Conservation (phyloP, 2,888 invertebrate species). For the Caenorhabditis sp. region DNA sequence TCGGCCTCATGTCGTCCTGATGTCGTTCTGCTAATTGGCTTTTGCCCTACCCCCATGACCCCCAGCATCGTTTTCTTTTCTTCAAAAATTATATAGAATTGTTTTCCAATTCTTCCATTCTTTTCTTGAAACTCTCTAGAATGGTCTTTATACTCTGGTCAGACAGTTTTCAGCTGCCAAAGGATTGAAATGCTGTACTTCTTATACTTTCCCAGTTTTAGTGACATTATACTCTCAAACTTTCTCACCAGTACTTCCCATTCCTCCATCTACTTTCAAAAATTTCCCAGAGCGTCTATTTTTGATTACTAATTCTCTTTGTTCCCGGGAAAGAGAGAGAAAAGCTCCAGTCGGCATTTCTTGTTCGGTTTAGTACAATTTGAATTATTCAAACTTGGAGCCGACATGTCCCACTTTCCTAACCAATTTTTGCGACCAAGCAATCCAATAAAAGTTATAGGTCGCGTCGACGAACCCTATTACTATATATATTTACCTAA, state of each 20-base stretch:
- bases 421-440: not conserved
- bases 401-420: not conserved
- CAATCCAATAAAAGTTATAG: slow-evolving; percentile 32
- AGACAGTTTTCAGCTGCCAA: no score
- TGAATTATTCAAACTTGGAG: slow-evolving; percentile 29
- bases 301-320: slow-evolving; percentile 51
- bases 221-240: not conserved
- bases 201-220: no score
- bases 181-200: no score
- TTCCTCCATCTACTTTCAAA: not conserved
- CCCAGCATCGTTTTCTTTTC: slow-evolving; percentile 26
- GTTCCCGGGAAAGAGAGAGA: slow-evolving; percentile 32
- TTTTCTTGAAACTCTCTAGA: not conserved
- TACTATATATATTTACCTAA: slow-evolving; percentile 13
- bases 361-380: slow-evolving; percentile 31
- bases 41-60: slow-evolving; percentile 38
- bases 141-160: not conserved
- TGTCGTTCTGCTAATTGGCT: slow-evolving; percentile 63
- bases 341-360: slow-evolving; percentile 7
- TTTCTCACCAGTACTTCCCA: not conserved
- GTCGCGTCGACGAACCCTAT: slow-evolving; percentile 13
- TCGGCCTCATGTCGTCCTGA: slow-evolving; percentile 56
- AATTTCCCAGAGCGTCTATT: slow-evolving; percentile 46
- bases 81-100: slow-evolving; percentile 48
- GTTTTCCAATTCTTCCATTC: slow-evolving; percentile 37